A percentile compares a stretch with the other conserved stretches of the same genome.
These are phyloP conservation scores for Gavia stellata DNA, from an alignment of 2,113 vertebrate species.

Conservation along the genomic window DNA sequence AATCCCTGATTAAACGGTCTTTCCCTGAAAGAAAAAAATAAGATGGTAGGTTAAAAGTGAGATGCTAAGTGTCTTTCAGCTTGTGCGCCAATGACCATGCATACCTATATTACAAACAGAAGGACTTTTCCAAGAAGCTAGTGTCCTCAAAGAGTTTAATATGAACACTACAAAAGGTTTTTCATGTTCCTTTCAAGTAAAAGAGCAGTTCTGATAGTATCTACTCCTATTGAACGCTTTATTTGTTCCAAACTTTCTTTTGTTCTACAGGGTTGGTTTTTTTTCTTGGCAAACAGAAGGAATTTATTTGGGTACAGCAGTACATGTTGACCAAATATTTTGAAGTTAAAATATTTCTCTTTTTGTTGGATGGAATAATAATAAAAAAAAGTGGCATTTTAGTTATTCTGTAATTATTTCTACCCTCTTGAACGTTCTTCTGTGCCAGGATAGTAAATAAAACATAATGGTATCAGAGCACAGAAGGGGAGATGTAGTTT, in stretches of 20 bases:
- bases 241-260: slow-evolving; percentile 10
- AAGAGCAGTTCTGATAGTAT: slow-evolving; percentile 8
- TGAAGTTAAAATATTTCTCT: neutral
- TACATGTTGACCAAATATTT: slow-evolving; percentile 17
- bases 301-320: slow-evolving; percentile 10
- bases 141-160: neutral
- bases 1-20: neutral
- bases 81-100: neutral
- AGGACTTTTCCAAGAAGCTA: neutral
- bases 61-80: neutral
- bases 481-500: neutral
- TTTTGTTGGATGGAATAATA: neutral
- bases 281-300: neutral
- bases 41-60: neutral
- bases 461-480: neutral
- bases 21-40: too few relatives aligned
- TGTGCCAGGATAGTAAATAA: neutral
- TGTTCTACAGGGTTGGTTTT: neutral
- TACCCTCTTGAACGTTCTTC: neutral
- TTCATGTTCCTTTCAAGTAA: slow-evolving; percentile 19
- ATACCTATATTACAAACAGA: neutral
- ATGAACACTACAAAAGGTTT: neutral
- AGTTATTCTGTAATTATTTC: neutral
- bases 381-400: neutral
- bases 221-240: neutral